These are phyloP conservation scores for Tinea semifulvella DNA, from an alignment of 2,888 invertebrate species.

Conservation along the genomic window DNA sequence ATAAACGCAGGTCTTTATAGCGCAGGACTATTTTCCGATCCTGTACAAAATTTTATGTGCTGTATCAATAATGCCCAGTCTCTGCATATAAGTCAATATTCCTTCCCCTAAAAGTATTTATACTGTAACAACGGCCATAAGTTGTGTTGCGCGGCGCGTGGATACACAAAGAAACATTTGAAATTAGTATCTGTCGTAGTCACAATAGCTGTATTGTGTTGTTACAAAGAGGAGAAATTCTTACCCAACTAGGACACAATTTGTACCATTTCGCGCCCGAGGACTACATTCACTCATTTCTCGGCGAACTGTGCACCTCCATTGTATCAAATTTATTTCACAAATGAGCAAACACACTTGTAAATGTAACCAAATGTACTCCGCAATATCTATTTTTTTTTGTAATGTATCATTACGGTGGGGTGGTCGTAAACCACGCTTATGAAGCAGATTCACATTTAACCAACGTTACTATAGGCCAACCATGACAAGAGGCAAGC, in stretches of 20 bases:
- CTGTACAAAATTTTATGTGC: too few species aligned
- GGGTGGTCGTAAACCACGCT: too few species aligned
- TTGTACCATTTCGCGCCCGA: constrained; percentile 29
- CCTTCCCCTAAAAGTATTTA: constrained; percentile 13
- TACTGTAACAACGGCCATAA: constrained; percentile 19
- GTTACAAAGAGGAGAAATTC: constrained; percentile 35
- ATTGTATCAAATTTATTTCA: constrained; percentile 36
- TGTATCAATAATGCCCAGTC: too few species aligned
- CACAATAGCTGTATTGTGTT: constrained; percentile 42
- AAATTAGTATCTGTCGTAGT: constrained; percentile 48
- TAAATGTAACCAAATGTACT: neutral
- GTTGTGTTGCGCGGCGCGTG: constrained; percentile 31
- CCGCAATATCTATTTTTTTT: neutral
- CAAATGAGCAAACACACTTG: constrained; percentile 30
- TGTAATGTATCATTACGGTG: too few species aligned
- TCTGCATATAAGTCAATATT: too few species aligned
- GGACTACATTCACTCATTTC: constrained; percentile 31
- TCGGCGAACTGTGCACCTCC: constrained; percentile 23
- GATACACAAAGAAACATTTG: constrained; percentile 34
- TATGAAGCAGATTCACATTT: too few species aligned
- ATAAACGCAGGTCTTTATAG: too few species aligned
- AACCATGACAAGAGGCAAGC: too few species aligned
- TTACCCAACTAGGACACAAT: constrained; percentile 38
- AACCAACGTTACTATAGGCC: too few species aligned
- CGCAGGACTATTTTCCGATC: too few species aligned